Evolutionary conservation across 2,797 vertebrate species (phyloP), one percentile per base, ranked within the genome.

Genomic region (Bradypus variegatus): DNA sequence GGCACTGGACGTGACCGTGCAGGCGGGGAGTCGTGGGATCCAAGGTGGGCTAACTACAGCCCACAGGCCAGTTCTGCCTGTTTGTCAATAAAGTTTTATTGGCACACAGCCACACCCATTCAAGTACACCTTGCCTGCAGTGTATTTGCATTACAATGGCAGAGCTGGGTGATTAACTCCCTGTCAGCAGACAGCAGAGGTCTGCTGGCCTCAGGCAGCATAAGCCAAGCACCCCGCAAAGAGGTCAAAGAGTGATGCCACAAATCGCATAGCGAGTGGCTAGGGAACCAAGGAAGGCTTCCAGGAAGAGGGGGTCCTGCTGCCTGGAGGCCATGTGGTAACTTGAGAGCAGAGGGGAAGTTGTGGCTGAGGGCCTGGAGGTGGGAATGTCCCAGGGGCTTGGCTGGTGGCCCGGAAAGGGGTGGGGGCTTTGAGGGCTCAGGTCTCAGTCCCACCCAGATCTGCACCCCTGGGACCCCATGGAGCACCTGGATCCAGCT

Each of bases 21-120:
- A 13, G 31, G 62, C 62, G 5, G 29, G 31, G 38, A 27, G 18
- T 58, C 70, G 6, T 36, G 8, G 0, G 8, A 38, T 10, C 50
- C 60, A 3, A 2, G 1, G 12, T 27, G 19, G 0, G 27, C 60
- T 33, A 41, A 25, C 21, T 7, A 3, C 4, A 55, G 62, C 48
- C 58, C 36, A 0, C 21, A 12, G 77, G 53, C 36, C 53, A 13
- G 25, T 14, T 16, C 41, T 50, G 33, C n/a, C 12, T n/a, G 7
- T 72, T 23, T 72, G 36, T 15, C n/a, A 41, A 31, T 23, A 21
- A 38, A 41, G 73, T 31, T 72, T 62, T 45, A 45, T 62, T 5
- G 27, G n/a, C 18, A 33, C n/a, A 6, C 1, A 0, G 72, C 31
- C 33, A 2, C 0, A 1, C n/a, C 55, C 45, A 0, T 2, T 62